Evolutionary conservation across 2,888 invertebrate genomes (phyloP).

Genomic region (Leptopilina syphax): DNA sequence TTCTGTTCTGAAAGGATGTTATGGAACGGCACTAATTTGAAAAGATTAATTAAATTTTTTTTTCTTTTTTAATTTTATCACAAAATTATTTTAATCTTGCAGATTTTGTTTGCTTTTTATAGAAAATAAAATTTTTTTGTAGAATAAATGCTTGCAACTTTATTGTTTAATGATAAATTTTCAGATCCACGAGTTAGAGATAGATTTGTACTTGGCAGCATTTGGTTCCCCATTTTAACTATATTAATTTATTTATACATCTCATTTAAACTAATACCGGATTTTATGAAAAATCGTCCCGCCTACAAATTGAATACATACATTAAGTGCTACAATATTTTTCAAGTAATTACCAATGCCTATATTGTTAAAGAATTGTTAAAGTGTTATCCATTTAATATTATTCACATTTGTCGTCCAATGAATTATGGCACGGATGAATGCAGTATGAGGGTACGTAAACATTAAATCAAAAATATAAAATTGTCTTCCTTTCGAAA

Average conservation of each 20-base stretch:
- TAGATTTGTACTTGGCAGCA: constrained; percentile 83
- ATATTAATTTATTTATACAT: constrained; percentile 80
- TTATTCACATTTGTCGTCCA: constrained; percentile 81
- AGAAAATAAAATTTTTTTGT: not conserved
- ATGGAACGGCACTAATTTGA: too few relatives aligned
- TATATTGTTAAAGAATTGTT: constrained; percentile 65
- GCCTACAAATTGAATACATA: constrained; percentile 83
- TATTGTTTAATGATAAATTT: constrained; percentile 45
- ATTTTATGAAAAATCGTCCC: constrained; percentile 83
- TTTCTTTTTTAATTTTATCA: too few relatives aligned
- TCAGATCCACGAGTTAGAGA: constrained; percentile 81
- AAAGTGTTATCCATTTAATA: constrained; percentile 73
- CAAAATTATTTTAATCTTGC: too few relatives aligned
- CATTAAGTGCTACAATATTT: constrained; percentile 86
- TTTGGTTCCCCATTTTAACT: constrained; percentile 78
- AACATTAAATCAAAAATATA: constrained; percentile 77
- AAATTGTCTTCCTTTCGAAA: too few relatives aligned
- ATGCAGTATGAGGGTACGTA: constrained; percentile 66
- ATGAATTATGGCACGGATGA: constrained; percentile 80
- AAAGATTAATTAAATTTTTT: too few relatives aligned
- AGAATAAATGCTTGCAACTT: not conserved
- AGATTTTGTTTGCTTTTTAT: too few relatives aligned
- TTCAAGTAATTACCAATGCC: constrained; percentile 78
- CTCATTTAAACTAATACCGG: constrained; percentile 81
- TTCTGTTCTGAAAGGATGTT: too few relatives aligned